A percentile compares a stretch with the other conserved stretches of the same genome.
Evolutionary conservation across 2,113 vertebrate genomes (phyloP).

Genomic region (Lota lota): DNA sequence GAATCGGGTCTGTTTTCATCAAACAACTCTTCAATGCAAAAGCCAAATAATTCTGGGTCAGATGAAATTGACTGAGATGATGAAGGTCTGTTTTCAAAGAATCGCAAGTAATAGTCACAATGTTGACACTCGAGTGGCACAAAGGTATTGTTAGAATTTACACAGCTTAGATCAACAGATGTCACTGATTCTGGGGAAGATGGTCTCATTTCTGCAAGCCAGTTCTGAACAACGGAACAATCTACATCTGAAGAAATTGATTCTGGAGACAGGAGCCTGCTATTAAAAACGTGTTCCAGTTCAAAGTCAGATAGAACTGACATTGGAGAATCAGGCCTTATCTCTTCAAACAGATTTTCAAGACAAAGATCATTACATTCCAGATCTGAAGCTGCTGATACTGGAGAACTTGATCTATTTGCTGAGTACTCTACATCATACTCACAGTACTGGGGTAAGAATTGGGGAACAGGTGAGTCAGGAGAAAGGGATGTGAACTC

Average conservation of each 20-base stretch:
- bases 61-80: neutral
- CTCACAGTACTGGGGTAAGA: neutral
- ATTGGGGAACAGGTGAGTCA: slow-evolving; percentile 43
- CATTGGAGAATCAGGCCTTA: neutral
- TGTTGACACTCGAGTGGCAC: neutral
- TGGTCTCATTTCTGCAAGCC: neutral
- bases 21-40: slow-evolving; percentile 8
- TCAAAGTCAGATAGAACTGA: neutral
- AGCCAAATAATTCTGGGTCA: neutral
- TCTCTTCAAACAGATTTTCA: slow-evolving; percentile 7
- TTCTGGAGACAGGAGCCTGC: slow-evolving; percentile 16
- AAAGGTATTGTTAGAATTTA: neutral
- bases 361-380: slow-evolving; percentile 19
- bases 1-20: slow-evolving; percentile 12
- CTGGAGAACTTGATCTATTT: slow-evolving; percentile 17
- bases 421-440: neutral
- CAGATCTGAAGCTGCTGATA: slow-evolving; percentile 24
- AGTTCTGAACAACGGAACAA: neutral
- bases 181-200: neutral
- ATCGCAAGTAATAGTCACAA: slow-evolving; percentile 24
- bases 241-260: slow-evolving; percentile 18
- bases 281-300: neutral
- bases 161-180: neutral
- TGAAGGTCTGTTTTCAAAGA: neutral
- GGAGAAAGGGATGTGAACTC: slow-evolving; percentile 23